Evolutionary conservation across 92 coral and sea anemone species (phyloP).

Genomic region (Nematostella vectensis): DNA sequence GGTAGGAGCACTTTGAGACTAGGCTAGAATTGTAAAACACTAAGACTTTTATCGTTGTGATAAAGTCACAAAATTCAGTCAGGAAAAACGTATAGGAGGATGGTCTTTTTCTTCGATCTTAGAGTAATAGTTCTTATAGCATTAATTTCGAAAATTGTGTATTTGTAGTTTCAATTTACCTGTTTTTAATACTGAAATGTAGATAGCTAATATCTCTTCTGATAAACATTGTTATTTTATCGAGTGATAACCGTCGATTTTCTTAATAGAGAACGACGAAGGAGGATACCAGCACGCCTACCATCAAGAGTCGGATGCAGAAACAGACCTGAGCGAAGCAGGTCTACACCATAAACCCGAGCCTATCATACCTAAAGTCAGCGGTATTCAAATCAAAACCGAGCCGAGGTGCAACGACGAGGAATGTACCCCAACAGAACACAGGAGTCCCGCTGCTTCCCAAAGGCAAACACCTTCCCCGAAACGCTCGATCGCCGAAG

Average conservation of each 20-base stretch:
- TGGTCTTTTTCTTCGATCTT: too few species aligned
- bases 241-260: too few species aligned
- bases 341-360: not conserved
- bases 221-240: too few species aligned
- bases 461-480: conserved; percentile 33
- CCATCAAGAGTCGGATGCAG: not conserved
- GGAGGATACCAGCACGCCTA: not conserved
- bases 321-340: not conserved
- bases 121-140: too few species aligned
- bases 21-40: too few species aligned
- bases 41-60: too few species aligned
- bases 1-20: conserved; percentile 24
- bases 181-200: too few species aligned
- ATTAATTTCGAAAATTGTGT: too few species aligned
- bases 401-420: conserved; percentile 44
- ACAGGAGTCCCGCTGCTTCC: conserved; percentile 41
- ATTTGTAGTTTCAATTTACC: too few species aligned
- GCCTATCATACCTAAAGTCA: conserved; percentile 15
- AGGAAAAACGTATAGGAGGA: too few species aligned
- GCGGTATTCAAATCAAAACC: conserved; percentile 45
- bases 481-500: conserved; percentile 44
- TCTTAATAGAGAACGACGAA: not conserved
- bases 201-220: too few species aligned
- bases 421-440: conserved; percentile 43
- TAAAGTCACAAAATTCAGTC: too few species aligned